phyloP scores from a whole-genome alignment of 2,113 vertebrate genomes.

The Galeopterus variegatus region DNA sequence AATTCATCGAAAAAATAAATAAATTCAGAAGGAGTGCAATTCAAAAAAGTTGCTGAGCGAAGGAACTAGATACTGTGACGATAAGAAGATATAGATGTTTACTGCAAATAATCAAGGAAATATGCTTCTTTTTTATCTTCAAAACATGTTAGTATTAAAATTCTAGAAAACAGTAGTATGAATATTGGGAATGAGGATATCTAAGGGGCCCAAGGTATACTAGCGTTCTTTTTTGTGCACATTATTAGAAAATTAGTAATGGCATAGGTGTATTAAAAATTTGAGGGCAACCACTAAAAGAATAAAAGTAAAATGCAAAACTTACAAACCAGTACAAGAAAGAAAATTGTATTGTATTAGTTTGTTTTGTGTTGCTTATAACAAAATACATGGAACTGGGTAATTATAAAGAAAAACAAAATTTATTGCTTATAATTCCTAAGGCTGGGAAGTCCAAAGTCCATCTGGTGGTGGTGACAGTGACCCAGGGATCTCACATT shows the following conservation, averaged over 20 bases:
- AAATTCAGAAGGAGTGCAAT: not conserved
- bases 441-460: too few relatives aligned
- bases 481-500: too few relatives aligned
- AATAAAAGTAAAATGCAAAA: conserved; percentile 14
- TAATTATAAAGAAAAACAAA: too few relatives aligned
- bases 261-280: not conserved
- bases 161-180: not conserved
- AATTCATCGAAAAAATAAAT: conserved; percentile 44
- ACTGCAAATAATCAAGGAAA: conserved; percentile 2
- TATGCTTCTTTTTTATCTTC: conserved; percentile 8
- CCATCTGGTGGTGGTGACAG: too few relatives aligned
- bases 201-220: not conserved
- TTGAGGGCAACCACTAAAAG: not conserved
- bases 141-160: conserved; percentile 18
- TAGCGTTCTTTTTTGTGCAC: not conserved
- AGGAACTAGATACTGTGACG: not conserved
- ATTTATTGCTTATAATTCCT: too few relatives aligned
- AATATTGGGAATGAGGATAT: not conserved
- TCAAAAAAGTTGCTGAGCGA: conserved; percentile 13
- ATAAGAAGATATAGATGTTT: not conserved
- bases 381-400: too few relatives aligned
- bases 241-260: conserved; percentile 26
- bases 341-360: not conserved
- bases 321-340: not conserved
- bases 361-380: too few relatives aligned